These are phyloP conservation scores for Choreutis nemorana DNA, from an alignment of 2,888 invertebrate species.

Conservation along the genomic window DNA sequence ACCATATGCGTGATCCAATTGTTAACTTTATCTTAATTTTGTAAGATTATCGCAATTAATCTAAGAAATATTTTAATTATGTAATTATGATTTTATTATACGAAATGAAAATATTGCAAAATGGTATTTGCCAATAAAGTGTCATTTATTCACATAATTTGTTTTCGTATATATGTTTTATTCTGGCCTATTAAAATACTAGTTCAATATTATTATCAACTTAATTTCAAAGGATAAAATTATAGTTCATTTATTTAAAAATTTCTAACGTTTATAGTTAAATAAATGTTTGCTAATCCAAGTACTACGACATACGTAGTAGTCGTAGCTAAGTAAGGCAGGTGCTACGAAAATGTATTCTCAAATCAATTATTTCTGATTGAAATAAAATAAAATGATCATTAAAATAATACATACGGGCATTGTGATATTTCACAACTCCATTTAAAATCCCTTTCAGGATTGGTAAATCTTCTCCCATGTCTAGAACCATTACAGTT, in stretches of 20 bases:
- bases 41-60: too few relatives aligned
- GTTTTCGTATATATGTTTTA: too few relatives aligned
- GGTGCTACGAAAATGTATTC: conserved; percentile 1
- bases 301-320: conserved; percentile 9
- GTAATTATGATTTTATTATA: too few relatives aligned
- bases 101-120: too few relatives aligned
- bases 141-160: conserved; percentile 2
- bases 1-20: conserved; percentile 53
- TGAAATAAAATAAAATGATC: conserved; percentile 9
- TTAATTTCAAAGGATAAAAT: too few relatives aligned
- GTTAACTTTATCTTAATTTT: conserved; percentile 27
- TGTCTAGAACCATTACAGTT: conserved; percentile 65
- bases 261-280: too few relatives aligned
- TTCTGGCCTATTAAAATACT: too few relatives aligned
- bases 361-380: conserved; percentile 4
- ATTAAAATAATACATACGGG: conserved; percentile 77
- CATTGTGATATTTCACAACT: conserved; percentile 91
- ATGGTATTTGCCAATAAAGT: too few relatives aligned
- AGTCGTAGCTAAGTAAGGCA: conserved; percentile 6
- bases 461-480: conserved; percentile 91
- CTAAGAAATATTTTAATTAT: too few relatives aligned
- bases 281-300: too few relatives aligned
- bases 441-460: conserved; percentile 91
- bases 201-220: too few relatives aligned
- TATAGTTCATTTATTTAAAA: too few relatives aligned